Evolutionary conservation across 2,888 invertebrate genomes (phyloP).

Genomic region (Epiblema foenella): DNA sequence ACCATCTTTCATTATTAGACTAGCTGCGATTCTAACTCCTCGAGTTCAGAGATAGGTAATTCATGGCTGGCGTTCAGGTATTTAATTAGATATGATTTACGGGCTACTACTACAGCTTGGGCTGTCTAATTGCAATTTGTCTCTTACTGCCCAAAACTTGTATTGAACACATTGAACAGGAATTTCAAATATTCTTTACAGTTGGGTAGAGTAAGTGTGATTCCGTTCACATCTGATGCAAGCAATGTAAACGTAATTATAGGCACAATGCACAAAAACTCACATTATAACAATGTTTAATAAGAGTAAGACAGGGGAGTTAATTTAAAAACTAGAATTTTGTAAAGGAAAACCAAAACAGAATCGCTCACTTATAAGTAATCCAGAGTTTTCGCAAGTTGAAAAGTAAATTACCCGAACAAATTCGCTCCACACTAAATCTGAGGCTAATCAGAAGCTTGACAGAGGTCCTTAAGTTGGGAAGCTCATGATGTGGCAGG

Average conservation of each 20-base stretch:
- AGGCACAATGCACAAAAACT: too few species aligned
- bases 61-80: constrained; percentile 70
- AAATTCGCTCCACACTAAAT: constrained; percentile 82
- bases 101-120: constrained; percentile 58
- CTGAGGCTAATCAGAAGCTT: constrained; percentile 78
- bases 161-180: neutral
- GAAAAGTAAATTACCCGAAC: constrained; percentile 81
- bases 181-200: too few species aligned
- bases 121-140: constrained; percentile 56
- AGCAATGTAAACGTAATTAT: too few species aligned
- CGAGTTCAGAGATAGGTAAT: constrained; percentile 68
- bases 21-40: constrained; percentile 46
- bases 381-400: constrained; percentile 75
- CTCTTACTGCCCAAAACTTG: constrained; percentile 43
- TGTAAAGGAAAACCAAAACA: constrained; percentile 63
- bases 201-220: too few species aligned
- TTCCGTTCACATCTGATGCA: too few species aligned
- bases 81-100: constrained; percentile 78
- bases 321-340: neutral
- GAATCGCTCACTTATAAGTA: constrained; percentile 68
- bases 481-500: constrained; percentile 72
- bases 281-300: too few species aligned
- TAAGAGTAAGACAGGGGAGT: too few species aligned
- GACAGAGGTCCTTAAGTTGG: constrained; percentile 76
- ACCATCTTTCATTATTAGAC: constrained; percentile 37